Conservation (phyloP, 2,113 vertebrate genomes). For the Muscicapa adusta region DNA sequence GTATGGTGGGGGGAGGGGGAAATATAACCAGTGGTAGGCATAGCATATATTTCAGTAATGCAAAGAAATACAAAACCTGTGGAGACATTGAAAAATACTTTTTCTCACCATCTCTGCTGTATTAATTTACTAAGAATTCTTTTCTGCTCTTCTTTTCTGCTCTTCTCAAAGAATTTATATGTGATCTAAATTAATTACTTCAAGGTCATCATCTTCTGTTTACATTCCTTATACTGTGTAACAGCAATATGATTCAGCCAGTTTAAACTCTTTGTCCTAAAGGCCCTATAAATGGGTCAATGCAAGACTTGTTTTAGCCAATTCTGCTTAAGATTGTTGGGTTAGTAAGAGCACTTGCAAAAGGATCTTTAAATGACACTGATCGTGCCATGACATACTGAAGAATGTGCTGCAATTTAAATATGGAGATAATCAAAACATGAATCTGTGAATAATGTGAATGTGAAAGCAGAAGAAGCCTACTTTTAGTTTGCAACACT, state of each 20-base stretch:
- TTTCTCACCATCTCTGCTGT: background rate
- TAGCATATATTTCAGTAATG: background rate
- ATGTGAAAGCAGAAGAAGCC: background rate
- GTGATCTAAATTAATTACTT: background rate
- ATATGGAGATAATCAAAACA: background rate
- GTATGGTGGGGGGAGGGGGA: background rate
- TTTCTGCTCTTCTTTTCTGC: background rate
- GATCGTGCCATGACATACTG: background rate
- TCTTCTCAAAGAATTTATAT: background rate
- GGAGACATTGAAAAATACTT: background rate
- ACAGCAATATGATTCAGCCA: background rate
- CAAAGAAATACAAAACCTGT: background rate
- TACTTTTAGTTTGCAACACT: background rate
- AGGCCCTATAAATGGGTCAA: background rate
- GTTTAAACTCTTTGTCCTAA: background rate
- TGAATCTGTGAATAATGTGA: background rate
- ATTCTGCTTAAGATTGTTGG: background rate
- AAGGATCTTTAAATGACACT: background rate
- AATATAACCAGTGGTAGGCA: background rate
- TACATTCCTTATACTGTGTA: background rate
- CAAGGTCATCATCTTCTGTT: background rate
- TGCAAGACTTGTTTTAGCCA: background rate
- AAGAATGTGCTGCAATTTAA: background rate
- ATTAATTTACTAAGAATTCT: background rate
- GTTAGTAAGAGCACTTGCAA: background rate